Evolutionary conservation across 2,888 invertebrate species (phyloP).

Genomic region (Lordiphosa andalusiaca): DNA sequence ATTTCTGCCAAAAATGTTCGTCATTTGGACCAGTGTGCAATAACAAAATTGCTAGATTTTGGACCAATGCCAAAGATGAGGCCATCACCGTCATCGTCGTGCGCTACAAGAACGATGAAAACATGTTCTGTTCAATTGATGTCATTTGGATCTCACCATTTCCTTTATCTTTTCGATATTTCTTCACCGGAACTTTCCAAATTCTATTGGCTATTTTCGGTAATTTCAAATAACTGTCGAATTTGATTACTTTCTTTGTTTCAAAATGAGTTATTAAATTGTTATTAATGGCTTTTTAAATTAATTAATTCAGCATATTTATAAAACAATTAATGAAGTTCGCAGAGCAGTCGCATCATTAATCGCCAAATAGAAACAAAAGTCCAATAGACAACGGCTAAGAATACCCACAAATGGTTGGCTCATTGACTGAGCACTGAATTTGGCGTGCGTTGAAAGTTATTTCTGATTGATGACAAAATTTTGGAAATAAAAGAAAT

Average conservation of each 20-base stretch:
- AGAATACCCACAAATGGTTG: constrained; percentile 23
- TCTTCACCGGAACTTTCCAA: constrained; percentile 21
- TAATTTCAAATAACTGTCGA: constrained; percentile 24
- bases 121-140: no score
- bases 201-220: constrained; percentile 23
- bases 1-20: no score
- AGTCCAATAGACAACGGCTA: constrained; percentile 13
- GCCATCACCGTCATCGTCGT: no score
- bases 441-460: constrained; percentile 68
- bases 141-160: no score
- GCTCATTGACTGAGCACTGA: constrained; percentile 56
- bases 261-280: constrained; percentile 61
- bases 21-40: no score
- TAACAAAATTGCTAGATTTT: no score
- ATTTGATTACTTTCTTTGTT: constrained; percentile 60
- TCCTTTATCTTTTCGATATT: no score
- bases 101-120: no score
- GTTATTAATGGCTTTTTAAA: constrained; percentile 71
- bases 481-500: constrained; percentile 53
- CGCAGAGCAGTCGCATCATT: constrained; percentile 57
- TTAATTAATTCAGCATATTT: constrained; percentile 74
- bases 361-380: constrained; percentile 26
- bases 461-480: constrained; percentile 75
- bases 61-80: no score
- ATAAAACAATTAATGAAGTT: constrained; percentile 71